Conservation (phyloP, 2,888 invertebrate genomes). For the Junonia oenone region DNA sequence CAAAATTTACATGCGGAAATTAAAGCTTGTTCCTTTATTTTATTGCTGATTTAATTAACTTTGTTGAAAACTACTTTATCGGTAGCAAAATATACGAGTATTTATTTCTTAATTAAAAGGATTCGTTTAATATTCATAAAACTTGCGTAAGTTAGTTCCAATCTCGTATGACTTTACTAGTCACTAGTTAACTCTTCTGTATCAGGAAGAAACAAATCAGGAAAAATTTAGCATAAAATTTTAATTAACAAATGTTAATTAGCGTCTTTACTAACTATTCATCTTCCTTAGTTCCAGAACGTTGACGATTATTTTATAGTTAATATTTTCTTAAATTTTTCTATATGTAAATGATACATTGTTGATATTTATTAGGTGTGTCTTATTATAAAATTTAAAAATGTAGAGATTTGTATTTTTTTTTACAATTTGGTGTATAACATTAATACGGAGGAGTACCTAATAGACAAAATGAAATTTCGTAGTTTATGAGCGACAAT, state of each 20-base stretch:
- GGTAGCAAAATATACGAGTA: too few species aligned
- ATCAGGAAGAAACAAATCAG: neutral
- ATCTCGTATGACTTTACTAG: neutral
- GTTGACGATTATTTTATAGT: neutral
- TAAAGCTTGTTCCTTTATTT: too few species aligned
- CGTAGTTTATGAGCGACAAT: too few species aligned
- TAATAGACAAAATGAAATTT: too few species aligned
- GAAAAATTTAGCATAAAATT: neutral
- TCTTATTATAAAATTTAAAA: neutral
- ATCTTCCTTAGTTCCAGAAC: neutral
- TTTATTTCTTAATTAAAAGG: too few species aligned
- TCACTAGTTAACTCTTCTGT: too few species aligned
- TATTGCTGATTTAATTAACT: too few species aligned
- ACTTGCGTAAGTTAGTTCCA: neutral
- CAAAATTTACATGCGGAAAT: too few species aligned
- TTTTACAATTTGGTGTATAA: too few species aligned
- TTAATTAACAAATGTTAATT: neutral
- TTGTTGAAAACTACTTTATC: too few species aligned
- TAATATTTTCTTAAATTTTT: neutral
- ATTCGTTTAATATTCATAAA: too few species aligned
- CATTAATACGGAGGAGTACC: too few species aligned
- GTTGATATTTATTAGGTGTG: neutral
- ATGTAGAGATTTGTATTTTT: neutral
- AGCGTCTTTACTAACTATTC: neutral
- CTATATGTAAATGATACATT: neutral